A percentile compares a stretch with the other conserved stretches of the same genome.
phyloP scores from a whole-genome alignment of 2,797 vertebrate species.

The Danio aesculapii region DNA sequence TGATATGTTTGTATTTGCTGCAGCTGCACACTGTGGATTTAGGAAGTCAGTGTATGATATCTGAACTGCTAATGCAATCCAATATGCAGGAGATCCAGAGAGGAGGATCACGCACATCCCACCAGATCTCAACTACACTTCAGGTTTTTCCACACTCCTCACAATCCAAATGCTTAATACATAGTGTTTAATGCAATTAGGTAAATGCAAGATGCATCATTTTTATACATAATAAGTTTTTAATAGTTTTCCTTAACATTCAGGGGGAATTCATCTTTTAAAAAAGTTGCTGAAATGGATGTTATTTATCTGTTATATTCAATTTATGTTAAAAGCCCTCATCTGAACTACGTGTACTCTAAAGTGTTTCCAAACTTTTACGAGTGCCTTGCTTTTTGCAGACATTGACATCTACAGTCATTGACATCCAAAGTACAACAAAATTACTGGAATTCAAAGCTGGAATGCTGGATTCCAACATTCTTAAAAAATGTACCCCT shows the following conservation, averaged over 20 bases:
- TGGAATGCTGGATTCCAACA: no score
- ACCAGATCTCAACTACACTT: constrained; percentile 38
- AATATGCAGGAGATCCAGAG: constrained; percentile 78
- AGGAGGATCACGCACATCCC: constrained; percentile 61
- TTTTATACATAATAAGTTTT: no score
- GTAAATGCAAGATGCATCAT: no score
- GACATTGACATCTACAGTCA: no score
- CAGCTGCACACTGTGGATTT: constrained; percentile 79
- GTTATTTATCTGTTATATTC: neutral
- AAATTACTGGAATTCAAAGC: no score
- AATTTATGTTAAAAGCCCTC: neutral
- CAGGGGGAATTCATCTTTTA: neutral
- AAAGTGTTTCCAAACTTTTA: no score
- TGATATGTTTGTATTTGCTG: neutral
- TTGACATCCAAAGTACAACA: no score
- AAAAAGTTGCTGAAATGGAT: neutral
- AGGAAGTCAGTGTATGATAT: constrained; percentile 84
- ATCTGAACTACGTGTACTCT: neutral
- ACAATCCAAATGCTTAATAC: neutral
- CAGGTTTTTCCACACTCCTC: neutral
- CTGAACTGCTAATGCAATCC: constrained; percentile 80
- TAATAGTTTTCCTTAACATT: no score
- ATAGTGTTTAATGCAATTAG: no score
- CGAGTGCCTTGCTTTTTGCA: no score
- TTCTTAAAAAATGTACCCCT: no score